Base-by-base conservation (phyloP, 2,797 vertebrate species). In the Dallia pectoralis region DNA sequence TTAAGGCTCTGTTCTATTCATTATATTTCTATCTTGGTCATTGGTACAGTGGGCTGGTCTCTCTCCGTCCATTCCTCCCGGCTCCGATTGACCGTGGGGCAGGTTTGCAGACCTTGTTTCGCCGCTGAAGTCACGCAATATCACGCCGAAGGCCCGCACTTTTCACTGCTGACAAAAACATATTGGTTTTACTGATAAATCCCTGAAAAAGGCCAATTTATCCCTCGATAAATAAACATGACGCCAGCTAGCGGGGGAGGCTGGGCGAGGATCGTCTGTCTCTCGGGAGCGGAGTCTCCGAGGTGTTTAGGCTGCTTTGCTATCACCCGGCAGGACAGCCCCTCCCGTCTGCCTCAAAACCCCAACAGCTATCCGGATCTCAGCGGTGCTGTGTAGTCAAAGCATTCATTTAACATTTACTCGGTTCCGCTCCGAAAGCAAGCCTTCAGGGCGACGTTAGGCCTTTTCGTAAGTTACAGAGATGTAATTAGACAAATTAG, bases 401-500 rank as follows among this genome's bases (percentile, higher is more conserved):
- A 79, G 81, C 86, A 86, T 87, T 86, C 80, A 87, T 89, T 88
- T 87, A 79, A 78, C 79, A 80, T 87, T 80, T 71, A 83, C 81
- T 73, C 79, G 77, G 79, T 79, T 84, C 81, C 72, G 44, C 72
- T 87, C 87, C 51, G 29, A 84, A 81, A 84, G 86, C 82, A 81
- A 82, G 87, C 88, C 87, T 86, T 49, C 64, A 59, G 91, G 91
- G 85, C 88, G 84, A 90, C 85, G 86, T 86, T 87, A 77, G 88
- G 85, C 84, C 88, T 89, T 92, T 92, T 90, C 88, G 87, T 89
- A 89, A 91, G 91, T 89, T 91, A 89, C 89, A 90, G 89, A 91
- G 88, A 90, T 88, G 87, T 91, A 91, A 91, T 92, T 91, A 93
- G 89, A 91, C 88, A 89, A 91, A 91, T 93, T 90, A 91, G 89